Evolutionary conservation across 1,140 invertebrate species (phyloP), one percentile per base, ranked within the genome.

Genomic region (Drosophila quadrilineata): DNA sequence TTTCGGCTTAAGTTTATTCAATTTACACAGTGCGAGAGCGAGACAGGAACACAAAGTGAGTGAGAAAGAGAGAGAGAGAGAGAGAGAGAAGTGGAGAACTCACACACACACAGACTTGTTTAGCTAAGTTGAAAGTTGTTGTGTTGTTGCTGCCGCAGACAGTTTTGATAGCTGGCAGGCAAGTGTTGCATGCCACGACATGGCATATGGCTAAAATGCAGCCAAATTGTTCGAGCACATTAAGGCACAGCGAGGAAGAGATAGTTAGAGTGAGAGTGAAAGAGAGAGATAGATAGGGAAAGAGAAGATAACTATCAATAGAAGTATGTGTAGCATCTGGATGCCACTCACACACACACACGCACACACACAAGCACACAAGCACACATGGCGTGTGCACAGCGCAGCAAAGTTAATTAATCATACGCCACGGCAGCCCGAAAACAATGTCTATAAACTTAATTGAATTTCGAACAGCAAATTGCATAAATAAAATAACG

Each of bases 141-240:
- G 54, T 77, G 59, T 53, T 46, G 52, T 35, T 56, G 54, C 76
- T 82, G 76, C 36, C 40, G 54, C 69, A 82, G 76, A 82, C 76
- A 84, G 72, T 84, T 82, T 76, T 70, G 77, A 69, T 82, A 69
- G 76, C 75, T 74, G 54, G 21, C 26, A 35, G 29, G 12, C 31
- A 75, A 71, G 65, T 57, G 74, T n/a, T n/a, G n/a, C n/a, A n/a
- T n/a, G n/a, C n/a, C n/a, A n/a, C n/a, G n/a, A n/a, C 40, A 68
- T 56, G 52, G 57, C 57, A 60, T 56, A 22, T 41, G 67, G 36
- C 75, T 50, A 69, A 64, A 79, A 59, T 82, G 72, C 62, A 26
- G 53, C 21, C 36, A 36, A 50, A 41, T 41, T 54, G 35, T 41
- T 73, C 50, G 66, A 73, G 35, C 46, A 48, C 33, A 38, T 60